Evolutionary conservation across 2,797 vertebrate species (phyloP).

Genomic region (Octomys mimax): DNA sequence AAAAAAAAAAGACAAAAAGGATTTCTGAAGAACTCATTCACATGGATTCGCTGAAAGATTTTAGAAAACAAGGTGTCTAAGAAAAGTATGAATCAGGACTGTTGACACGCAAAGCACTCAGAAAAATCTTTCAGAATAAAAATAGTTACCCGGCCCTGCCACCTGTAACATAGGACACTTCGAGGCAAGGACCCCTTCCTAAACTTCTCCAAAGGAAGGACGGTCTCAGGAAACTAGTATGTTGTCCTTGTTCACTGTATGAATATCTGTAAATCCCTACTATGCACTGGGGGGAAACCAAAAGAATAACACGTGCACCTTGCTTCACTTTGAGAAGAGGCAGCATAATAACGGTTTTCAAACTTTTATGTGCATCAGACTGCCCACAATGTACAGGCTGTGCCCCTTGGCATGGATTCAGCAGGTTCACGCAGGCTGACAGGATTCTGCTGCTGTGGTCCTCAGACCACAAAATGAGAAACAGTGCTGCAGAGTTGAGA

Average conservation of each 20-base stretch:
- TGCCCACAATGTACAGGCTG: background rate
- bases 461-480: background rate
- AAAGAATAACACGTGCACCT: background rate
- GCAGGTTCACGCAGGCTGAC: background rate
- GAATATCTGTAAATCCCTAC: background rate
- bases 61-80: constrained; percentile 43
- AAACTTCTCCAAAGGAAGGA: background rate
- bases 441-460: background rate
- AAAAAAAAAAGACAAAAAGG: background rate
- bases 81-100: background rate
- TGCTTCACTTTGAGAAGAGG: background rate
- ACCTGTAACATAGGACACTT: background rate
- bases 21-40: constrained; percentile 44
- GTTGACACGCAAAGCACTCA: background rate
- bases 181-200: background rate
- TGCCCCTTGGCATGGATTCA: background rate
- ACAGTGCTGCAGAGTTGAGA: rapidly evolving
- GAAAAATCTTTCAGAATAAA: background rate
- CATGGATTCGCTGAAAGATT: background rate
- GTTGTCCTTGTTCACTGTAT: background rate
- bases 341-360: background rate
- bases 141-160: background rate
- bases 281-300: rapidly evolving
- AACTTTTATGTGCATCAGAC: background rate
- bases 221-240: background rate